Base-by-base conservation (phyloP, 2,797 vertebrate species). In the Neomorphus geoffroyi region DNA sequence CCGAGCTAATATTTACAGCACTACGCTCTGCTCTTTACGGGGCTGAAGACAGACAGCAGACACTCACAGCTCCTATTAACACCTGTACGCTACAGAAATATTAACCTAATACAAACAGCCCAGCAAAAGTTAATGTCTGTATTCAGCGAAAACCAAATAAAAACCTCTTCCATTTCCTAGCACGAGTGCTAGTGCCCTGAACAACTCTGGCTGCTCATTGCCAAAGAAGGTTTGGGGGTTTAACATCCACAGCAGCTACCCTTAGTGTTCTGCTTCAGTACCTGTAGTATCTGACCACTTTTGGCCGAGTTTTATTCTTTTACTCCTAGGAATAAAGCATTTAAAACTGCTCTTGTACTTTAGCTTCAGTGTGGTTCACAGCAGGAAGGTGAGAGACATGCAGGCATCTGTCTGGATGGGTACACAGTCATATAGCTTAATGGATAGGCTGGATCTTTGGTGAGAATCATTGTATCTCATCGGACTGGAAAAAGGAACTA, bases 81-180 rank as follows among this genome's bases (percentile, higher is more conserved):
- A 97, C 88, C 94, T 96, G 96, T 92, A 79, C 71, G 11, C 75
- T 82, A 80, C 48, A 89, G 95, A 96, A 96, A 95, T 92, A 97
- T 96, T 96, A 97, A 94, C 89, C 92, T 70, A 94, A 67, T 82
- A 81, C 71, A 97, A 97, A 97, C 89, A 96, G 67, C 73, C 70
- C 73, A 77, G 61, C 72, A 94, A 78, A 96, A 90, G 80, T 58
- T 96, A 88, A 94, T 92, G 94, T 93, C 94, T 93, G 1, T 78
- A 86, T 95, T 94, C 80, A 88, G 3, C 87, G 91, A 90, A 95
- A 96, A 74, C 56, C 89, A 96, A 94, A 91, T 33, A 93, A 75
- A 91, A 95, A 8, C 53, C 32, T 43, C 33, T 71, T 45, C 71
- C 65, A 78, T 86, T 94, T 96, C 75, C 81, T 80, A 93, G 75